Percentiles rank a stretch among this genome's conserved stretches.
Evolutionary conservation across 1,140 invertebrate genomes (phyloP).

Genomic region (Solenopsis fugax): DNA sequence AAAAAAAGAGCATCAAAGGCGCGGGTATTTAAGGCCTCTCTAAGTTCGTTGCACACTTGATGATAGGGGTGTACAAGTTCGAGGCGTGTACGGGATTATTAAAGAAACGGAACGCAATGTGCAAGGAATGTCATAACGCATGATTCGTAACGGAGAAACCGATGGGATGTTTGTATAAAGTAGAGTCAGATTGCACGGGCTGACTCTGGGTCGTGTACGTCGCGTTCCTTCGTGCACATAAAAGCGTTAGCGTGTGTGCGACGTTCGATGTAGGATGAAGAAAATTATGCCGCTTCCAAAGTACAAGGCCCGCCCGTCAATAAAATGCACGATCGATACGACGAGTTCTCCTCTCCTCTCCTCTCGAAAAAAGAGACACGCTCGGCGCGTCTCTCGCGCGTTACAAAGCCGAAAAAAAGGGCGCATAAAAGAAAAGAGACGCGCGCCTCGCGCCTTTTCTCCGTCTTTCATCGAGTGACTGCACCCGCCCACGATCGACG

Average conservation of each 20-base stretch:
- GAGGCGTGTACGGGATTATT: constrained; percentile 12
- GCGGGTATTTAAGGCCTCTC: constrained; percentile 12
- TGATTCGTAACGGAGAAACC: constrained; percentile 29
- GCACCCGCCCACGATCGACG: constrained; percentile 75
- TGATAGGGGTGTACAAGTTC: background rate
- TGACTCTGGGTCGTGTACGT: background rate
- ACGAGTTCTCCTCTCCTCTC: constrained; percentile 26
- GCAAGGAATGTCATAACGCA: constrained; percentile 2
- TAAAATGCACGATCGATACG: constrained; percentile 59
- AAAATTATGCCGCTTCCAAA: constrained; percentile 59
- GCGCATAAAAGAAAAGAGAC: constrained; percentile 46
- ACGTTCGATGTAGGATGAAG: constrained; percentile 32
- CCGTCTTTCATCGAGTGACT: constrained; percentile 57
- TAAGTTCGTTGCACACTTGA: constrained; percentile 24
- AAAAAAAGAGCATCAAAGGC: constrained; percentile 44
- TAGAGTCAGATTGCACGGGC: constrained; percentile 20
- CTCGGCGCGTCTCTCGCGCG: constrained; percentile 19
- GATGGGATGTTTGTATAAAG: constrained; percentile 3
- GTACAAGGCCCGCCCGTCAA: constrained; percentile 39
- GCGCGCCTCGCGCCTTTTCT: constrained; percentile 53
- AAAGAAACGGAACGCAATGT: constrained; percentile 11
- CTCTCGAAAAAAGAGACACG: constrained; percentile 35
- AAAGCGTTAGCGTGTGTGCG: constrained; percentile 14
- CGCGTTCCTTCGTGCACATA: constrained; percentile 27
- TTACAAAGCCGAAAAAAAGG: constrained; percentile 16